These are phyloP conservation scores for Falco berigora DNA, from an alignment of 2,797 vertebrate species.

Conservation along the genomic window DNA sequence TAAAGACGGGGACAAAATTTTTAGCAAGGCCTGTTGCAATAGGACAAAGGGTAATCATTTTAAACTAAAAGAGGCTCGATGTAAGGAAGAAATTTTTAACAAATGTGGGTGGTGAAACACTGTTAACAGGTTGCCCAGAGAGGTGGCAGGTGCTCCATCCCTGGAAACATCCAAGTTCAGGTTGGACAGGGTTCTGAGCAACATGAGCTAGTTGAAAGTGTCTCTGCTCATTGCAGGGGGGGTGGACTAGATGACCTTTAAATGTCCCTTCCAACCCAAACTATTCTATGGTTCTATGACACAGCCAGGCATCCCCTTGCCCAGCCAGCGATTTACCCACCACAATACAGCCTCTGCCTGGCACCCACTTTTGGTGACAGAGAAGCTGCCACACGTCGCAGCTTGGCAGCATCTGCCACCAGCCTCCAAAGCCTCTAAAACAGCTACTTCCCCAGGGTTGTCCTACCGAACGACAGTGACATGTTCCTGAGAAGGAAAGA, in stretches of 20 bases:
- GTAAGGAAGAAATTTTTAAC: no score
- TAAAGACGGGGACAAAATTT: no score
- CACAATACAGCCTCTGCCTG: not conserved
- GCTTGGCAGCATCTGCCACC: not conserved
- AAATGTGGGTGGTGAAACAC: no score
- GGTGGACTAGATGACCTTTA: no score
- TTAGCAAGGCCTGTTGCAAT: not conserved
- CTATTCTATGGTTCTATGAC: not conserved
- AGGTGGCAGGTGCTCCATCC: no score
- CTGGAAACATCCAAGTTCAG: no score
- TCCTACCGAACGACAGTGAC: not conserved
- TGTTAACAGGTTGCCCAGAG: no score
- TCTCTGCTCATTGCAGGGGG: no score
- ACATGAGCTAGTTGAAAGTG: no score
- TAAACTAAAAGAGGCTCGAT: not conserved
- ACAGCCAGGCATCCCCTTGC: not conserved
- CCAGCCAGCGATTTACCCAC: not conserved
- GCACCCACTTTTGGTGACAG: not conserved
- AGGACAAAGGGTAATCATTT: not conserved
- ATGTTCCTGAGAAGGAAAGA: not conserved
- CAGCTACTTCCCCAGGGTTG: not conserved
- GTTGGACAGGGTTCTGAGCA: no score
- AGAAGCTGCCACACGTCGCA: not conserved
- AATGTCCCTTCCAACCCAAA: no score
- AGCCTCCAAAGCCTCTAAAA: not conserved